Evolutionary conservation across 2,888 invertebrate species (phyloP).

Genomic region (Cristatella mucedo): DNA sequence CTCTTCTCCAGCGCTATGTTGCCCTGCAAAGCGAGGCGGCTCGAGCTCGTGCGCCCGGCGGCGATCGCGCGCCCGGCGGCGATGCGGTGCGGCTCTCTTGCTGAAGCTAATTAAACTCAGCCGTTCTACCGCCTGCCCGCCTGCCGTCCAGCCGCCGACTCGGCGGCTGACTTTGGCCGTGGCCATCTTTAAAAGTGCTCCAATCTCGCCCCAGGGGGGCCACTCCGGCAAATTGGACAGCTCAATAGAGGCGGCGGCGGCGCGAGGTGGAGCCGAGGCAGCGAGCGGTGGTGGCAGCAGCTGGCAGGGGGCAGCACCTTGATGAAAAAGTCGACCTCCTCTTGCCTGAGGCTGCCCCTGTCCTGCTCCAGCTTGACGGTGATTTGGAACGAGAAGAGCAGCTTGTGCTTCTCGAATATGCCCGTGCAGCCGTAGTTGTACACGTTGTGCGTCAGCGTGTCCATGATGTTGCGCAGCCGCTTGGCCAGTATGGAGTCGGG

Average conservation of each 20-base stretch:
- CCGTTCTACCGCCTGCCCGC: no score
- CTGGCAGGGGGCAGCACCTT: conserved; percentile 46
- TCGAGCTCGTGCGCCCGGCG: no score
- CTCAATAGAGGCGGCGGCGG: not conserved
- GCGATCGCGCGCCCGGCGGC: no score
- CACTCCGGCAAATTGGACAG: not conserved
- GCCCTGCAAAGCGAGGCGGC: conserved; percentile 25
- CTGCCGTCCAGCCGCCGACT: no score
- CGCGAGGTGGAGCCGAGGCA: not conserved
- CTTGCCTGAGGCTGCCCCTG: conserved; percentile 47
- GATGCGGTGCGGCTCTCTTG: no score
- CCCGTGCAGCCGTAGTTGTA: conserved; percentile 82
- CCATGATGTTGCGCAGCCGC: conserved; percentile 63
- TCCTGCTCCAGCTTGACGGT: conserved; percentile 63
- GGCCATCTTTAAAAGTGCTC: no score
- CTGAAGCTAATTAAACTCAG: no score
- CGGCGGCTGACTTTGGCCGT: no score
- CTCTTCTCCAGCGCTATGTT: conserved; percentile 62
- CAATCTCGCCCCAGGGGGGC: not conserved
- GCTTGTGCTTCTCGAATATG: conserved; percentile 75
- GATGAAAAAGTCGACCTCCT: conserved; percentile 72
- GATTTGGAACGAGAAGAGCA: conserved; percentile 79
- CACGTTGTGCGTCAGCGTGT: conserved; percentile 66
- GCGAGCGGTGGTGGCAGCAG: not conserved
- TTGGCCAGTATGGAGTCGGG: conserved; percentile 60